A percentile compares a stretch with the other conserved stretches of the same genome.
Evolutionary conservation across 2,797 vertebrate species (phyloP).

Genomic region (Coilia nasus): DNA sequence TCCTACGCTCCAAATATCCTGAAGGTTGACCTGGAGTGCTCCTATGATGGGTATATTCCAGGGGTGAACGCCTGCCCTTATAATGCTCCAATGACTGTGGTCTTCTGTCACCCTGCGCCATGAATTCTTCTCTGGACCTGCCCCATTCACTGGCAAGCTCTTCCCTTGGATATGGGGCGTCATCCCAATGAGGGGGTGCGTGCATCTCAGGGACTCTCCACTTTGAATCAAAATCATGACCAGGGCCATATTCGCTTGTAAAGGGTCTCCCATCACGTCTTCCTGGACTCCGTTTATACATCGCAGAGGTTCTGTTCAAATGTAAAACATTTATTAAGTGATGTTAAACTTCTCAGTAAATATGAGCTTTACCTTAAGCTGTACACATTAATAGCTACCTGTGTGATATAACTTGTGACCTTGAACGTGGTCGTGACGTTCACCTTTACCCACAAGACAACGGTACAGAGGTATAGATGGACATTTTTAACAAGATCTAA

Average conservation of each 20-base stretch:
- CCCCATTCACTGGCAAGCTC: slow-evolving; percentile 54
- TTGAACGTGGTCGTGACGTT: slow-evolving; percentile 68
- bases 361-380: background rate
- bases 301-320: slow-evolving; percentile 43
- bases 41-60: slow-evolving; percentile 52
- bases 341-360: background rate
- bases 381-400: slow-evolving; percentile 61
- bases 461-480: background rate
- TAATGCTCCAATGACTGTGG: slow-evolving; percentile 34
- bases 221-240: slow-evolving; percentile 21
- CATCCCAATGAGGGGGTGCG: slow-evolving; percentile 37
- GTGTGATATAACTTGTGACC: slow-evolving; percentile 62
- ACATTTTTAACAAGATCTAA: background rate
- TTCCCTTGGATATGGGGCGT: slow-evolving; percentile 43
- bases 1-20: slow-evolving; percentile 35
- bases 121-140: slow-evolving; percentile 53
- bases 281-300: slow-evolving; percentile 55
- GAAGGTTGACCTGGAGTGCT: slow-evolving; percentile 25
- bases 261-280: slow-evolving; percentile 32
- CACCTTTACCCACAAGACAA: slow-evolving; percentile 57
- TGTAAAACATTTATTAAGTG: slow-evolving; percentile 36
- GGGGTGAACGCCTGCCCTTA: slow-evolving; percentile 31
- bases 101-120: slow-evolving; percentile 58
- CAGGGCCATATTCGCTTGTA: background rate
- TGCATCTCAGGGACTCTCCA: slow-evolving; percentile 48